phyloP scores from a whole-genome alignment of 2,113 vertebrate genomes.

The Neotoma lepida region DNA sequence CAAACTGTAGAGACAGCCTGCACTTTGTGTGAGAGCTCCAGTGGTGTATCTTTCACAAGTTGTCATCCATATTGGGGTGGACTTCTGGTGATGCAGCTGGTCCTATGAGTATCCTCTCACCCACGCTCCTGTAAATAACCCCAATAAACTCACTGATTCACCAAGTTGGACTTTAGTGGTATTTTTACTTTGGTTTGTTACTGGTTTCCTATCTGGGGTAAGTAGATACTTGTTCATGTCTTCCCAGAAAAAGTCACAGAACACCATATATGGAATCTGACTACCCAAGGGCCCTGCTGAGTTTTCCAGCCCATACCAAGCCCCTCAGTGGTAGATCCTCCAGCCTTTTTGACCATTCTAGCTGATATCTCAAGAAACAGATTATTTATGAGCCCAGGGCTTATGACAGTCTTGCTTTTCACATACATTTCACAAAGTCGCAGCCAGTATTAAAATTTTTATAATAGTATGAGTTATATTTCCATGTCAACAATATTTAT shows the following conservation, averaged over 20 bases:
- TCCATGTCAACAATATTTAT: constrained; percentile 23
- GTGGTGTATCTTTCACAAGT: neutral
- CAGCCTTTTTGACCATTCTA: too few relatives aligned
- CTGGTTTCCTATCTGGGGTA: neutral
- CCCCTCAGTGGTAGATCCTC: neutral
- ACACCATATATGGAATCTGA: neutral
- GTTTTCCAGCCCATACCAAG: neutral
- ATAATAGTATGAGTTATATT: neutral
- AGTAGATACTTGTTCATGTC: neutral
- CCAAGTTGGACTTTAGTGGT: neutral
- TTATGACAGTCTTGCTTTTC: neutral
- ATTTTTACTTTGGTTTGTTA: neutral
- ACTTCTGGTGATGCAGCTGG: neutral
- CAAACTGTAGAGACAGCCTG: neutral
- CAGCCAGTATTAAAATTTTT: neutral
- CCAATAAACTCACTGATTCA: neutral
- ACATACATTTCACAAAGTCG: neutral
- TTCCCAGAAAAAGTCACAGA: neutral
- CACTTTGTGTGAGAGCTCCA: too few relatives aligned
- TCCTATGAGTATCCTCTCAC: neutral
- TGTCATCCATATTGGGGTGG: neutral
- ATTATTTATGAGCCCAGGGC: too few relatives aligned
- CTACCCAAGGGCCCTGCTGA: neutral
- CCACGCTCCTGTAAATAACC: neutral
- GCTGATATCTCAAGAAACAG: neutral